These are phyloP conservation scores for Neopelma chrysocephalum DNA, from an alignment of 2,797 vertebrate genomes.

Conservation along the genomic window DNA sequence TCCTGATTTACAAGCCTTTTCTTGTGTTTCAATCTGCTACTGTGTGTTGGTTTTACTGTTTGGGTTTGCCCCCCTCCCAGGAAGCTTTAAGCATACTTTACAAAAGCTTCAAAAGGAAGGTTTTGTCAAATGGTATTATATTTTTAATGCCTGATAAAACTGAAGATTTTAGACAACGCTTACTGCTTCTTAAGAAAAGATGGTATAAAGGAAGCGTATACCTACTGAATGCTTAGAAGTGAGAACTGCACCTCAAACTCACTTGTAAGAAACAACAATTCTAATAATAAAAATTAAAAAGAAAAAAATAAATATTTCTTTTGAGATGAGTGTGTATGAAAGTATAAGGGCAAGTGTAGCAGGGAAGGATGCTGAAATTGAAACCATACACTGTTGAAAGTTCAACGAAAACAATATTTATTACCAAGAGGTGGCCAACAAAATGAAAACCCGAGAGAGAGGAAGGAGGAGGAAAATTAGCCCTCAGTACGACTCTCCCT, in stretches of 20 bases:
- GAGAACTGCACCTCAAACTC: constrained; percentile 43
- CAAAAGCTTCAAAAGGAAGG: not conserved
- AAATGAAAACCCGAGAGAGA: no score
- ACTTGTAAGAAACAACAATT: constrained; percentile 40
- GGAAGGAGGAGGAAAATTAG: no score
- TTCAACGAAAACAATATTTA: no score
- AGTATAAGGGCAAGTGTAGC: not conserved
- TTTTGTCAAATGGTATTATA: constrained; percentile 4
- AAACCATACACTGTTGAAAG: no score
- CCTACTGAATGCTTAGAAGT: constrained; percentile 38
- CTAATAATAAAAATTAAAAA: not conserved
- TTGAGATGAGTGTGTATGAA: not conserved
- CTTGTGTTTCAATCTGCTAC: constrained; percentile 46
- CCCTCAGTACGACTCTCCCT: no score
- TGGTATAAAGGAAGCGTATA: constrained; percentile 25
- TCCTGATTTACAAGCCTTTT: constrained; percentile 24
- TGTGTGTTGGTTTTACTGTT: not conserved
- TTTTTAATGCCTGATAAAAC: constrained; percentile 42
- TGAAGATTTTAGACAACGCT: constrained; percentile 37
- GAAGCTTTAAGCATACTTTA: not conserved
- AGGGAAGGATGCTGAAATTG: no score
- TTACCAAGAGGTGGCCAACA: no score
- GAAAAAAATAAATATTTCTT: not conserved
- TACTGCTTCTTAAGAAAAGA: not conserved
- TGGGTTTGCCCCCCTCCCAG: not conserved